Conservation (phyloP, 2,797 vertebrate species). For the Crypturellus tataupa region DNA sequence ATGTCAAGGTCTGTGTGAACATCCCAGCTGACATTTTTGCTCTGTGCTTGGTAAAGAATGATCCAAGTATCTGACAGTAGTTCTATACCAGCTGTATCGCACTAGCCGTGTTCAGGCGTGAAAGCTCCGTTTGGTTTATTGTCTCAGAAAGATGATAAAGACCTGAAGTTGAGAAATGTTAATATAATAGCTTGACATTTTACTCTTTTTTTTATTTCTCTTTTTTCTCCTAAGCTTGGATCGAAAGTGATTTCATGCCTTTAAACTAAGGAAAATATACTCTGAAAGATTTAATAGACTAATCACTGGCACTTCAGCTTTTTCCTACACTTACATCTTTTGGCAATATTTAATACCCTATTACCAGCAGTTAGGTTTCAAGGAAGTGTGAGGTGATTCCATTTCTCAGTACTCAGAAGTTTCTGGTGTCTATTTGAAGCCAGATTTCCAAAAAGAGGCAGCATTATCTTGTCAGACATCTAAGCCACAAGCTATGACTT, state of each 20-base stretch:
- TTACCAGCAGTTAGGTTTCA: not conserved
- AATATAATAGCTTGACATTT: conserved; percentile 61
- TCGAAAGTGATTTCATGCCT: not conserved
- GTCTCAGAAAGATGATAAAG: conserved; percentile 64
- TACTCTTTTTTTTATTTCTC: not conserved
- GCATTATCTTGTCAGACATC: not conserved
- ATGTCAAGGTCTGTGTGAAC: conserved; percentile 73
- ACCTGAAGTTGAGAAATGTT: conserved; percentile 47
- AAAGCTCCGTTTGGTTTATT: conserved; percentile 49
- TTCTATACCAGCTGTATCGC: not conserved
- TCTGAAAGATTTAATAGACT: not conserved
- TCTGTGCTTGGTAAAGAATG: conserved; percentile 37
- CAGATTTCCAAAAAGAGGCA: not conserved
- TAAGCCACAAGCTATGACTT: not conserved
- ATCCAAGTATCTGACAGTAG: conserved; percentile 53
- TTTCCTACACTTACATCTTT: not conserved
- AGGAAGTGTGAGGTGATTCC: not conserved
- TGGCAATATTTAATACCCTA: not conserved
- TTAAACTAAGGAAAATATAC: conserved; percentile 3
- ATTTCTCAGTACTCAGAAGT: not conserved
- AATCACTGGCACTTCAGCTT: not conserved
- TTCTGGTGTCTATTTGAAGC: not conserved
- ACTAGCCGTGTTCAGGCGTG: conserved; percentile 25
- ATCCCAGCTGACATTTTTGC: conserved; percentile 69
- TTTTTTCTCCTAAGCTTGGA: not conserved